Evolutionary conservation across 2,113 vertebrate genomes (phyloP).

Genomic region (Menidia beryllina): DNA sequence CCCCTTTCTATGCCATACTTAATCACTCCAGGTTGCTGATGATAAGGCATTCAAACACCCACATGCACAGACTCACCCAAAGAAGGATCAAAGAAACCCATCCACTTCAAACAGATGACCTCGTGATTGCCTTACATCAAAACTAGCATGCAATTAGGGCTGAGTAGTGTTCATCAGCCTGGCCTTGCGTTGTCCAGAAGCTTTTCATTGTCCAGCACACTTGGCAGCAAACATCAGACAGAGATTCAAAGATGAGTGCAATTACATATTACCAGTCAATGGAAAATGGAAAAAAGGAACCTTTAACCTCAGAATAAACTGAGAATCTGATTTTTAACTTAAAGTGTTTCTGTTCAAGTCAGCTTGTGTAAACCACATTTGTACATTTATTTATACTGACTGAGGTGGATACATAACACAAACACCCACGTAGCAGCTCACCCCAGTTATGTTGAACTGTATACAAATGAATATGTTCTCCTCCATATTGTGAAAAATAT

Average conservation of each 20-base stretch:
- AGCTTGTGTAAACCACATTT: not conserved
- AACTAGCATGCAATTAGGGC: constrained; percentile 81
- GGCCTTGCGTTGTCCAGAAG: constrained; percentile 71
- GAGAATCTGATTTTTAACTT: constrained; percentile 14
- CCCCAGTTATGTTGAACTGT: no score
- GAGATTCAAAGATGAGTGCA: constrained; percentile 69
- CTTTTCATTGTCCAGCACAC: constrained; percentile 77
- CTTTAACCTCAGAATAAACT: constrained; percentile 46
- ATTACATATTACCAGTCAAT: constrained; percentile 58
- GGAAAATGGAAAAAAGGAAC: not conserved
- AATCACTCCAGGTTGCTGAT: constrained; percentile 68
- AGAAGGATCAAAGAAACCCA: constrained; percentile 78
- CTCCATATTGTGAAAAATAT: not conserved
- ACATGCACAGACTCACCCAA: constrained; percentile 54
- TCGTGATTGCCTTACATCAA: constrained; percentile 82
- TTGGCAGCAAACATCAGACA: constrained; percentile 64
- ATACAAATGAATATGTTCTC: not conserved
- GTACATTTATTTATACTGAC: not conserved
- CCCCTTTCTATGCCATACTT: constrained; percentile 67
- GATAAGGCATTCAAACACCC: constrained; percentile 58
- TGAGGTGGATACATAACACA: not conserved
- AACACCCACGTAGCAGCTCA: not conserved
- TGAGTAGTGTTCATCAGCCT: constrained; percentile 76
- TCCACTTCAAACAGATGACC: constrained; percentile 79
- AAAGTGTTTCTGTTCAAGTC: not conserved